Conservation (phyloP, 2,888 invertebrate genomes). For the Oxyteleia sp. region DNA sequence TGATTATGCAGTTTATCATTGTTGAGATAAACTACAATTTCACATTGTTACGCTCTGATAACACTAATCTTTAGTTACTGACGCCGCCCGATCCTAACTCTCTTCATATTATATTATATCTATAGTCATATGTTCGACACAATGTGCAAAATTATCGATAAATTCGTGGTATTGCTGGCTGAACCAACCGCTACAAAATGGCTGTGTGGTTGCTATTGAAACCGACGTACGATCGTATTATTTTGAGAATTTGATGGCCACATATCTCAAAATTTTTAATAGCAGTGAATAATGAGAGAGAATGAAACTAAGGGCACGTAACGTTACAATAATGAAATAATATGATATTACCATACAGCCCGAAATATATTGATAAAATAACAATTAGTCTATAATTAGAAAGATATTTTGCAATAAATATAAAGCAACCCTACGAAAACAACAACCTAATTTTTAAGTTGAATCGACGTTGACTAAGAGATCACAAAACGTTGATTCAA, state of each 20-base stretch:
- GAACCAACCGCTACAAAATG: conserved; percentile 82
- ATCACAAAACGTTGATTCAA: too few relatives aligned
- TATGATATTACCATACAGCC: conserved; percentile 2
- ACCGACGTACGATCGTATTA: conserved; percentile 73
- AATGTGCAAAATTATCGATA: conserved; percentile 84
- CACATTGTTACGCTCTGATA: conserved; percentile 86
- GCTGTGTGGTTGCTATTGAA: conserved; percentile 83
- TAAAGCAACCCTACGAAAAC: too few relatives aligned
- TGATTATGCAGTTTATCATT: conserved; percentile 84
- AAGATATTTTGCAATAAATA: too few relatives aligned
- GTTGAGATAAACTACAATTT: conserved; percentile 87
- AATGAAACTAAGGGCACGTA: conserved; percentile 17
- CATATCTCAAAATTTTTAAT: conserved; percentile 66
- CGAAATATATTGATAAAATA: too few relatives aligned
- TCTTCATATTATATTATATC: conserved; percentile 75
- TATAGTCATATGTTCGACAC: conserved; percentile 76
- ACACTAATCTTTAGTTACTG: conserved; percentile 87
- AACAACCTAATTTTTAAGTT: too few relatives aligned
- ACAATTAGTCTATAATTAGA: too few relatives aligned
- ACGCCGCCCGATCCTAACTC: conserved; percentile 79
- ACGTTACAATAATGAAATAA: conserved; percentile 26
- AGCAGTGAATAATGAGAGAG: conserved; percentile 39
- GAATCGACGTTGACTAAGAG: too few relatives aligned
- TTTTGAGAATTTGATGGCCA: conserved; percentile 68
- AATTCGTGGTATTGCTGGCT: conserved; percentile 82